Conservation (phyloP, 2,113 vertebrate genomes). For the Ochotona princeps region DNA sequence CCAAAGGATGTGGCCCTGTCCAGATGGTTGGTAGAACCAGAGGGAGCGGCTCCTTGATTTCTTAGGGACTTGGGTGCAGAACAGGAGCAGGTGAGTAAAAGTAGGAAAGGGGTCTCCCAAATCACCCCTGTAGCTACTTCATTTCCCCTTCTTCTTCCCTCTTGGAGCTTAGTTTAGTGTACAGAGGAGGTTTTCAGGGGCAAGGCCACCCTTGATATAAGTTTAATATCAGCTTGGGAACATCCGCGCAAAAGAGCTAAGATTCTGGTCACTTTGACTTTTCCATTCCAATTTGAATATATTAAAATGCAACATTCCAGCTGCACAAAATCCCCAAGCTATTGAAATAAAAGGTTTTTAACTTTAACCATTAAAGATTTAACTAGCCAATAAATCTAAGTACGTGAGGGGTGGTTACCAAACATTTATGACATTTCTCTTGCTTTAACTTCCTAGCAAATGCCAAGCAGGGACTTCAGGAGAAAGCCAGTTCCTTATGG, state of each 20-base stretch:
- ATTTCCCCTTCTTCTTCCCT: neutral
- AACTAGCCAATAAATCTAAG: slow-evolving; percentile 86
- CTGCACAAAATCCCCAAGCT: slow-evolving; percentile 80
- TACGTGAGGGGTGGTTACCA: slow-evolving; percentile 78
- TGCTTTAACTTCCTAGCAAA: slow-evolving; percentile 81
- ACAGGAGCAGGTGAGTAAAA: neutral
- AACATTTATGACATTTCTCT: slow-evolving; percentile 80
- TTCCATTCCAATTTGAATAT: slow-evolving; percentile 79
- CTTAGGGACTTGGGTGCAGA: neutral
- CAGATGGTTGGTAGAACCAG: neutral
- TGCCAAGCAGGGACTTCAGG: slow-evolving; percentile 78
- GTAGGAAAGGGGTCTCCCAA: neutral
- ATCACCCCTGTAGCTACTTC: neutral
- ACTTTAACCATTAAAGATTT: slow-evolving; percentile 85
- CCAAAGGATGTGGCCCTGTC: neutral
- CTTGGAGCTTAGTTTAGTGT: neutral
- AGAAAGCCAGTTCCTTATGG: slow-evolving; percentile 71
- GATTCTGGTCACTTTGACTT: slow-evolving; percentile 66
- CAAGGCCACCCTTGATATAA: neutral
- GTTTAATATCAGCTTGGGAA: slow-evolving; percentile 31
- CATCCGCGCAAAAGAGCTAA: slow-evolving; percentile 66
- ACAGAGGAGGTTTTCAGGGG: neutral
- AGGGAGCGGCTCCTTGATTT: neutral
- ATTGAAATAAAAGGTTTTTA: slow-evolving; percentile 84
- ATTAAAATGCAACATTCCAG: slow-evolving; percentile 83